Conservation (phyloP, 2,888 invertebrate species). For the Agrotis puta region DNA sequence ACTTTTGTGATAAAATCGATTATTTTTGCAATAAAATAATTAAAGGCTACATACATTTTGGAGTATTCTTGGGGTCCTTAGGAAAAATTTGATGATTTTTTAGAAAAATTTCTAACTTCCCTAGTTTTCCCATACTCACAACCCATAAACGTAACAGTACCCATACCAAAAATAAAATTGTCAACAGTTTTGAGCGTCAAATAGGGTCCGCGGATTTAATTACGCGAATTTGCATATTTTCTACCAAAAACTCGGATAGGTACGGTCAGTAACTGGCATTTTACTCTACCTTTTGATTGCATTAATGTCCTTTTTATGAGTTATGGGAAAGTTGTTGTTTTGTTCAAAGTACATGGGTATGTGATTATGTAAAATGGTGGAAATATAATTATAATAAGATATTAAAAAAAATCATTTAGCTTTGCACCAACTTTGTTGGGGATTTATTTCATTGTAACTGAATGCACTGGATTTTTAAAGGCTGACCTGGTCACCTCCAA, state of each 20-base stretch:
- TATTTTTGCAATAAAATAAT: slow-evolving; percentile 6
- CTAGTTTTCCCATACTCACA: neutral
- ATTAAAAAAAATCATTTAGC: too few species aligned
- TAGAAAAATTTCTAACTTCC: neutral
- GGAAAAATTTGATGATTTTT: neutral
- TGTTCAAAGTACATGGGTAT: slow-evolving; percentile 45
- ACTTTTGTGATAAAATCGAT: slow-evolving; percentile 8
- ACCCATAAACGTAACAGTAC: slow-evolving; percentile 36
- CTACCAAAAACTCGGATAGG: slow-evolving; percentile 70
- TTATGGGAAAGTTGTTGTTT: slow-evolving; percentile 62
- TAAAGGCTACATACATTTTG: too few species aligned
- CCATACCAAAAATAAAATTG: slow-evolving; percentile 72
- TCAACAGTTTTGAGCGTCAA: slow-evolving; percentile 75
- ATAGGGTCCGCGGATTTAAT: slow-evolving; percentile 82
- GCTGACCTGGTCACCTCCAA: neutral
- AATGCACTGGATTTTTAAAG: neutral
- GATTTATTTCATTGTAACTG: neutral
- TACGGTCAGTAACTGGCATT: slow-evolving; percentile 69
- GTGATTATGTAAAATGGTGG: neutral
- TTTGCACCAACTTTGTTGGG: neutral
- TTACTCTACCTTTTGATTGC: slow-evolving; percentile 79
- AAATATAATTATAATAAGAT: neutral
- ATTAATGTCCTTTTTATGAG: slow-evolving; percentile 74
- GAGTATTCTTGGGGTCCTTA: too few species aligned
- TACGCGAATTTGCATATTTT: slow-evolving; percentile 84